A percentile compares a stretch with the other conserved stretches of the same genome.
These are phyloP conservation scores for Phocoena phocoena DNA, from an alignment of 2,113 vertebrate genomes.

Conservation along the genomic window DNA sequence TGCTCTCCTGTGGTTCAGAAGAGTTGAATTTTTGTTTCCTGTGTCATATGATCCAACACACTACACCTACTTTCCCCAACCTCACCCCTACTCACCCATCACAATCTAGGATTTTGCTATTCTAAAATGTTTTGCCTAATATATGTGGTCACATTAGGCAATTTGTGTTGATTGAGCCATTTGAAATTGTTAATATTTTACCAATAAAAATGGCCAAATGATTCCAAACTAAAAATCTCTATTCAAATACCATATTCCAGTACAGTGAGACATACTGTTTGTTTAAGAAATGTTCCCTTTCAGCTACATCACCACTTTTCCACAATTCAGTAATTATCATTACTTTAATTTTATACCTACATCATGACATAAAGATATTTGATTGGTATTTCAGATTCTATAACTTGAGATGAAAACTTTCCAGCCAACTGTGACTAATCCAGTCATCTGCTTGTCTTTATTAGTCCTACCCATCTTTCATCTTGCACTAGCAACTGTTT, in stretches of 20 bases:
- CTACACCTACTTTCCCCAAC: background rate
- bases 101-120: background rate
- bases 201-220: background rate
- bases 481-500: background rate
- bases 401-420: background rate
- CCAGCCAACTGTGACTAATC: background rate
- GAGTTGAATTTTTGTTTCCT: background rate
- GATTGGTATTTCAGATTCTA: background rate
- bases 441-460: background rate
- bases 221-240: background rate
- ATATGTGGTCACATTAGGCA: background rate
- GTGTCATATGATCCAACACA: background rate
- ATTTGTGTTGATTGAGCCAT: background rate
- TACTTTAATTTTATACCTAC: background rate
- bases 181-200: background rate
- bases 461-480: background rate
- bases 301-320: background rate
- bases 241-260: background rate
- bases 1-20: background rate
- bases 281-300: background rate
- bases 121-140: background rate
- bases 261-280: background rate
- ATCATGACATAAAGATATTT: background rate
- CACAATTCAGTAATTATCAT: background rate
- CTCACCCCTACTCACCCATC: background rate